phyloP scores from a whole-genome alignment of 2,888 invertebrate genomes.

The Lysandra coridon region DNA sequence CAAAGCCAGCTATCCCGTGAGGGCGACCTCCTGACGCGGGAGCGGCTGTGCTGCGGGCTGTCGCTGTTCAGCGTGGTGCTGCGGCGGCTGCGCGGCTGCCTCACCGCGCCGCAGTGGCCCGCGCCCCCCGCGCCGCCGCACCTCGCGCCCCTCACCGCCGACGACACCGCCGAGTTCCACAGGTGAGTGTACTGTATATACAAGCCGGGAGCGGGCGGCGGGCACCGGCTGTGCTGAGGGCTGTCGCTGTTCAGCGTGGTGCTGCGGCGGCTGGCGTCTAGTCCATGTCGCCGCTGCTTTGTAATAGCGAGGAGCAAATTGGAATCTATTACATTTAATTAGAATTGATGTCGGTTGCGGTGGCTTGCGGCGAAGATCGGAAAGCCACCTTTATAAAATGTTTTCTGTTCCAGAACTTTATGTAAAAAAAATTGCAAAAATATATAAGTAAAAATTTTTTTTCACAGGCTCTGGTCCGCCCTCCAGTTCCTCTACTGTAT shows the following conservation, averaged over 20 bases:
- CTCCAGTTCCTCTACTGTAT: conserved; percentile 99
- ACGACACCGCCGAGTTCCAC: conserved; percentile 99
- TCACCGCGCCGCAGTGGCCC: conserved; percentile 96
- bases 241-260: conserved; percentile 98
- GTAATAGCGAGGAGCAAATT: too few species aligned
- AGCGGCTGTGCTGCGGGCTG: conserved; percentile 97
- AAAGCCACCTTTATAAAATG: too few species aligned
- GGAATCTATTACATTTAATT: too few species aligned
- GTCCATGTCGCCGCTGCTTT: too few species aligned
- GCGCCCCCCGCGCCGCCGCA: conserved; percentile 93
- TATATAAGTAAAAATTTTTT: too few species aligned
- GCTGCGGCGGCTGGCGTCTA: conserved; percentile 81
- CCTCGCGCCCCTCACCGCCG: conserved; percentile 97
- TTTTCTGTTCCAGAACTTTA: too few species aligned
- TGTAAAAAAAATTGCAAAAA: too few species aligned
- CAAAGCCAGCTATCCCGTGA: conserved; percentile 97
- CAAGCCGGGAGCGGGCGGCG: too few species aligned
- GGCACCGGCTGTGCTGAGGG: conserved; percentile 98
- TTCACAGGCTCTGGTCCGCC: conserved; percentile 93
- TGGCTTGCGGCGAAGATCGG: too few species aligned
- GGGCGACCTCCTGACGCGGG: conserved; percentile 97
- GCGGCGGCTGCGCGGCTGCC: conserved; percentile 90
- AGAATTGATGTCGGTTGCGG: too few species aligned
- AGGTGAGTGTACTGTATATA: conserved; percentile 44
- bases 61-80: conserved; percentile 98